Evolutionary conservation across 2,888 invertebrate species (phyloP).

Genomic region (Selenia dentaria): DNA sequence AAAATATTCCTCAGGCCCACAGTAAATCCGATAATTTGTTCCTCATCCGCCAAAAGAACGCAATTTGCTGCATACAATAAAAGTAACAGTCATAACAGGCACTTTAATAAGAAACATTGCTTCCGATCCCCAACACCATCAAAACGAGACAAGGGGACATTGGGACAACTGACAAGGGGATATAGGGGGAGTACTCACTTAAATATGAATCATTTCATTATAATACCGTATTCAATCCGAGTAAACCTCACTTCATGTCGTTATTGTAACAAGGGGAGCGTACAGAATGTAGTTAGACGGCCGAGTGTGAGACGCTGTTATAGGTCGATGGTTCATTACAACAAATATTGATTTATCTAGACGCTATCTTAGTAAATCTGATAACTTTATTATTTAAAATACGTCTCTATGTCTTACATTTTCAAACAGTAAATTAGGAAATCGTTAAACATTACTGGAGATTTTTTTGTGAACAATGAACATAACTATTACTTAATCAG

Average conservation of each 20-base stretch:
- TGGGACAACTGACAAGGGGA: not conserved
- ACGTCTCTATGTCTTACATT: no score
- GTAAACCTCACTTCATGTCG: conserved; percentile 81
- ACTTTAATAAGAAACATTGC: conserved; percentile 83
- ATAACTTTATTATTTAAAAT: no score
- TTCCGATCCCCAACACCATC: conserved; percentile 77
- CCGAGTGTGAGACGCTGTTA: not conserved
- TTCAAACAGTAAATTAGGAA: no score
- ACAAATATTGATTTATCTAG: no score
- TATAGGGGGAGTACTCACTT: conserved; percentile 80
- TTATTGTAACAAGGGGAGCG: conserved; percentile 78
- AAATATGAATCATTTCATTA: conserved; percentile 85
- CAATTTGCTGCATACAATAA: conserved; percentile 55
- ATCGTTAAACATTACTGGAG: no score
- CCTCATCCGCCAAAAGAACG: conserved; percentile 26
- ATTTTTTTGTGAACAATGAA: no score
- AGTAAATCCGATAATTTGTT: conserved; percentile 15
- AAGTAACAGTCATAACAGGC: conserved; percentile 74
- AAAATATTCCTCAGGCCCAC: no score
- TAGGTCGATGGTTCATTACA: not conserved
- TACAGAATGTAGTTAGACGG: conserved; percentile 58
- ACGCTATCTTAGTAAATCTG: no score
- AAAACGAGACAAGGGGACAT: conserved; percentile 62
- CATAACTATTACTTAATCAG: no score
- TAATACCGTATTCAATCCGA: conserved; percentile 83